Evolutionary conservation across 2,797 vertebrate species (phyloP).

Genomic region (Hybognathus amarus): DNA sequence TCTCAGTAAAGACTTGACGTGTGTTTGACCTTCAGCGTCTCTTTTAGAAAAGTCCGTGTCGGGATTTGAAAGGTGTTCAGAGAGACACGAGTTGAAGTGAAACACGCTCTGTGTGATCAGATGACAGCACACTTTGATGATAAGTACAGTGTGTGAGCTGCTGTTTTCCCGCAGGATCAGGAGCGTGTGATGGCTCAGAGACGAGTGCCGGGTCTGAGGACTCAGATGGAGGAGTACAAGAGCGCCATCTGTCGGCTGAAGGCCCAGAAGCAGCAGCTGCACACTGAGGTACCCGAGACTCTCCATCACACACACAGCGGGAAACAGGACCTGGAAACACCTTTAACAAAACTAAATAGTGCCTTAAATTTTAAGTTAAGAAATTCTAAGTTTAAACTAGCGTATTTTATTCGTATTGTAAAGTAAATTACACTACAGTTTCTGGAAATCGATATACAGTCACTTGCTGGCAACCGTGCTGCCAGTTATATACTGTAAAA

Average conservation of each 20-base stretch:
- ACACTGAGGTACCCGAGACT: slow-evolving; percentile 83
- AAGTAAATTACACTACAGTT: no score
- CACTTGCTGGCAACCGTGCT: no score
- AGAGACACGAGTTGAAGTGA: neutral
- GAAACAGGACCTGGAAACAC: no score
- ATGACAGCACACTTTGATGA: neutral
- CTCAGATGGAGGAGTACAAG: slow-evolving; percentile 90
- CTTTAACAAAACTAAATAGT: no score
- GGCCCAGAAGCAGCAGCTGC: slow-evolving; percentile 85
- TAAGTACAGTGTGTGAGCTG: neutral
- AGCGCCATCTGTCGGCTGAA: slow-evolving; percentile 89
- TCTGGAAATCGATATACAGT: no score
- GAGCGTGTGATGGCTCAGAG: slow-evolving; percentile 87
- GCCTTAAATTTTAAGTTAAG: no score
- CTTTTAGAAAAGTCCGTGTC: neutral
- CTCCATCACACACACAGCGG: neutral
- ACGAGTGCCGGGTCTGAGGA: slow-evolving; percentile 82
- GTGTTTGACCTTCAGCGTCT: neutral
- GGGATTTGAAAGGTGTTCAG: neutral
- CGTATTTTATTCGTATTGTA: no score
- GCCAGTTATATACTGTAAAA: no score
- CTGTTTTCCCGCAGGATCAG: slow-evolving; percentile 72
- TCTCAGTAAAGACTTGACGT: neutral
- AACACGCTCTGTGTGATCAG: neutral
- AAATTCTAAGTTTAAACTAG: no score